These are phyloP conservation scores for Aphelinus certus DNA, from an alignment of 1,140 invertebrate genomes.

Conservation along the genomic window DNA sequence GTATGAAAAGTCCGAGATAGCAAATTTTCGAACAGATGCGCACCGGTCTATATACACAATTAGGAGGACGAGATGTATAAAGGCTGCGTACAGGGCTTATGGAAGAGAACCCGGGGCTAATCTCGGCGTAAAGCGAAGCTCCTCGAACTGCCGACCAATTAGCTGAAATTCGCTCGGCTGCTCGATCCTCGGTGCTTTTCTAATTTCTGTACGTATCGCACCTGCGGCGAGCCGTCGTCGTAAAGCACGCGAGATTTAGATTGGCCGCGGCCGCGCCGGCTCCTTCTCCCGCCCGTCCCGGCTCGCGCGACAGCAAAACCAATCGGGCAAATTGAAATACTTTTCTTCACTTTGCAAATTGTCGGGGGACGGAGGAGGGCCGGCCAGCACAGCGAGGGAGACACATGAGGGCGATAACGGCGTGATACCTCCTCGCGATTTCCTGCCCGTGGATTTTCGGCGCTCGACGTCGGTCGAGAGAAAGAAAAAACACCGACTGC, in stretches of 20 bases:
- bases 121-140: too few species aligned
- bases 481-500: neutral
- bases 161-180: neutral
- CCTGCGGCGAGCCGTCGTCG: neutral
- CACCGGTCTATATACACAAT: too few species aligned
- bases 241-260: slow-evolving; percentile 25
- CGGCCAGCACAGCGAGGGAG: too few species aligned
- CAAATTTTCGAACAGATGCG: too few species aligned
- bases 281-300: too few species aligned
- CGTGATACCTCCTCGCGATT: neutral
- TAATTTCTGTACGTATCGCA: too few species aligned
- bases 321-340: slow-evolving; percentile 35
- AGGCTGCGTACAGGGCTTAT: too few species aligned
- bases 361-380: neutral
- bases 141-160: slow-evolving; percentile 4
- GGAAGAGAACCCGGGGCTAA: too few species aligned
- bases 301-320: slow-evolving; percentile 1
- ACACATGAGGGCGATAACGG: neutral
- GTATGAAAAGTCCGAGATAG: too few species aligned
- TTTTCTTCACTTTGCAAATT: slow-evolving; percentile 33
- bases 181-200: too few species aligned
- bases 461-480: neutral
- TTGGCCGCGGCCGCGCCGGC: neutral
- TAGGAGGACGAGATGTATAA: too few species aligned
- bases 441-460: too few species aligned